phyloP scores from a whole-genome alignment of 2,113 vertebrate species.

The Carollia perspicillata region DNA sequence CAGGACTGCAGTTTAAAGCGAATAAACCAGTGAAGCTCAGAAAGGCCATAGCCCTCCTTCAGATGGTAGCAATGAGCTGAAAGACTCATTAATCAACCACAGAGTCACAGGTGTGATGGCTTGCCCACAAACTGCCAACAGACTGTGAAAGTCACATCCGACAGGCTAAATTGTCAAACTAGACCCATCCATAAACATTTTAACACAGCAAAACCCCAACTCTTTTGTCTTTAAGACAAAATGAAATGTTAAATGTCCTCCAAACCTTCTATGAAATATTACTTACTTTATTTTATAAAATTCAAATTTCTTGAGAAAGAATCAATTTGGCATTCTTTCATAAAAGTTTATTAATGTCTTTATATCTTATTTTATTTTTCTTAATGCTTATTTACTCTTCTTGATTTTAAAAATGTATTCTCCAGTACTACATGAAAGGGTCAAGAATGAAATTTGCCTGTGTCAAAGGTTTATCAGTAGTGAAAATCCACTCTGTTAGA shows the following conservation, averaged over 20 bases:
- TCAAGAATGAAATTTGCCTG: neutral
- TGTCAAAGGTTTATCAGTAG: neutral
- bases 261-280: neutral
- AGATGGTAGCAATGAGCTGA: constrained; percentile 91
- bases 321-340: neutral
- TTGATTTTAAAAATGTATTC: constrained; percentile 23
- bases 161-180: constrained; percentile 88
- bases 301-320: neutral
- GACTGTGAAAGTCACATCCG: constrained; percentile 99
- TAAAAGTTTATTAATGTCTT: neutral
- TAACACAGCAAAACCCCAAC: constrained; percentile 59
- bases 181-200: constrained; percentile 82
- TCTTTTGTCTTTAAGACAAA: constrained; percentile 70
- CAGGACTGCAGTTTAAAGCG: constrained; percentile 87
- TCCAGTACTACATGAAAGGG: neutral
- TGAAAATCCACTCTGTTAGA: neutral
- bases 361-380: neutral
- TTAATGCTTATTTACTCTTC: neutral
- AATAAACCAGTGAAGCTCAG: constrained; percentile 94
- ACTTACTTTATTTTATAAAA: constrained; percentile 36
- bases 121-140: constrained; percentile 93
- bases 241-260: neutral
- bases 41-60: constrained; percentile 92
- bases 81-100: constrained; percentile 98
- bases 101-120: constrained; percentile 97